Evolutionary conservation across 1,140 invertebrate species (phyloP).

Genomic region (Halesus radiatus): DNA sequence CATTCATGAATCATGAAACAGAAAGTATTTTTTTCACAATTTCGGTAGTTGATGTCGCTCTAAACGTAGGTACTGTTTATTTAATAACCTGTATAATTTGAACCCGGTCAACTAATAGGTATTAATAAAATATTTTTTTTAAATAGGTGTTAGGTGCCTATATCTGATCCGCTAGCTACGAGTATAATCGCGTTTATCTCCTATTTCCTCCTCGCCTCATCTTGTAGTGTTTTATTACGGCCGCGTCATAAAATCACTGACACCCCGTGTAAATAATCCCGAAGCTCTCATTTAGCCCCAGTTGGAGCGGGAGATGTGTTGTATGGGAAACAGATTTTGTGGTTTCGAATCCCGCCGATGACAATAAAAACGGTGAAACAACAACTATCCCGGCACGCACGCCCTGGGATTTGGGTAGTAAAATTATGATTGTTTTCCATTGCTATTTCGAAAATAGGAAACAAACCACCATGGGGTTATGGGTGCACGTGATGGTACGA

Average conservation of each 20-base stretch:
- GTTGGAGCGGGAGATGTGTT: background rate
- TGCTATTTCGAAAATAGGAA: constrained; percentile 31
- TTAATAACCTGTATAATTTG: too few relatives aligned
- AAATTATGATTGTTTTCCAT: constrained; percentile 49
- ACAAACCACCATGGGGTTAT: background rate
- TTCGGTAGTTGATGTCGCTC: too few relatives aligned
- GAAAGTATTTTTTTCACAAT: too few relatives aligned
- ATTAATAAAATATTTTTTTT: too few relatives aligned
- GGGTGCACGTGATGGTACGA: too few relatives aligned
- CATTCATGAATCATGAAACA: too few relatives aligned
- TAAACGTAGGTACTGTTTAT: too few relatives aligned
- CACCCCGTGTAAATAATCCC: constrained; percentile 56
- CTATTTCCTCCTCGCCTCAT: constrained; percentile 32
- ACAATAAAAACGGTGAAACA: constrained; percentile 39
- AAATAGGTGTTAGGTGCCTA: too few relatives aligned
- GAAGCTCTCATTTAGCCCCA: constrained; percentile 33
- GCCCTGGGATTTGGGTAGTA: constrained; percentile 30
- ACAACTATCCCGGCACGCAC: background rate
- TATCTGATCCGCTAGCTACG: too few relatives aligned
- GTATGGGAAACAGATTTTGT: constrained; percentile 29
- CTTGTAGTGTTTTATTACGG: constrained; percentile 55
- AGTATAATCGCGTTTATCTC: background rate
- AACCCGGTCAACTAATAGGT: too few relatives aligned
- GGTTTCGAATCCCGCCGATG: constrained; percentile 23
- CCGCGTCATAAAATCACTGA: constrained; percentile 56